These are phyloP conservation scores for Oxystoma pomonae DNA, from an alignment of 2,888 invertebrate genomes.

Conservation along the genomic window DNA sequence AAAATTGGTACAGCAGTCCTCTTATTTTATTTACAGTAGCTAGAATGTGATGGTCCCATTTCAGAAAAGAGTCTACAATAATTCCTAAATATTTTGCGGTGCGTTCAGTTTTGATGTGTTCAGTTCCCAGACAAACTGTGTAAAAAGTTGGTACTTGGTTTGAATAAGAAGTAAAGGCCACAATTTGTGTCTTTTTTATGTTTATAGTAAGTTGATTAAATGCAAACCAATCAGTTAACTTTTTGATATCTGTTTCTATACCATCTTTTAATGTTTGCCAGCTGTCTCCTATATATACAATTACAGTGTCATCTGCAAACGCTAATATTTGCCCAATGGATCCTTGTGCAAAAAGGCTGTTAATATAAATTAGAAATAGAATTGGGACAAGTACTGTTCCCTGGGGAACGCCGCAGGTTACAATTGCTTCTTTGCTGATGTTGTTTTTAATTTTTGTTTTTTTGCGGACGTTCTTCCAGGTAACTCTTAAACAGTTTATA, in stretches of 20 bases:
- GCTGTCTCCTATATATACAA: not conserved
- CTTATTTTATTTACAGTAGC: no score
- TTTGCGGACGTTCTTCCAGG: not conserved
- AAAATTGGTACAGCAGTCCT: no score
- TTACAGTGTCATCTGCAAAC: not conserved
- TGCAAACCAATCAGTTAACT: not conserved
- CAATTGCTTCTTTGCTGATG: not conserved
- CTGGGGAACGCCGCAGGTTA: not conserved
- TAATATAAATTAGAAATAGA: not conserved
- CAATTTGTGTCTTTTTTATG: no score
- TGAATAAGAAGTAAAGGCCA: no score
- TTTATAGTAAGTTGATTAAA: not conserved
- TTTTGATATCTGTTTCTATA: not conserved
- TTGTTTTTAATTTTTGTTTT: not conserved
- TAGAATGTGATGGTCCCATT: no score
- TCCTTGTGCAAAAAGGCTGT: not conserved
- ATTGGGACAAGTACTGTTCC: not conserved
- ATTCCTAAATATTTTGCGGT: no score
- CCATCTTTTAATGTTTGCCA: not conserved
- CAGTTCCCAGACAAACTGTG: no score
- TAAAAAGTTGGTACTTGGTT: no score
- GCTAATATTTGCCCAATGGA: not conserved
- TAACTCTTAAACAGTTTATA: not conserved
- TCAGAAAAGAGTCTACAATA: no score
- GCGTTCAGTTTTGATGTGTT: no score